A percentile compares a stretch with the other conserved stretches of the same genome.
These are phyloP conservation scores for Drosophila ambigua DNA, from an alignment of 1,140 invertebrate genomes.

Conservation along the genomic window DNA sequence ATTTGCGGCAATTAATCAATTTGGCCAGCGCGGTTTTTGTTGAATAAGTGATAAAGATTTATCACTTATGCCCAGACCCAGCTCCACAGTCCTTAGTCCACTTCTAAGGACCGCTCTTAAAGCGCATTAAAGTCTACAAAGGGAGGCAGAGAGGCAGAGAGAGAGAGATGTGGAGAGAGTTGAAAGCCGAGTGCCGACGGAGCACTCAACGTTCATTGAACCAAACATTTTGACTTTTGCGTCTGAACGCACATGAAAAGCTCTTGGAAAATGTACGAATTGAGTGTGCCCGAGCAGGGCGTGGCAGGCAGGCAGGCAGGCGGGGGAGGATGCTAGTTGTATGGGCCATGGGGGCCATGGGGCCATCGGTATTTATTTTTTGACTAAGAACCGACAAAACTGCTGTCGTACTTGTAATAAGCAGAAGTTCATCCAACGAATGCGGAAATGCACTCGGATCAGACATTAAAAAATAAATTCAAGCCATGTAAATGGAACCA, in stretches of 20 bases:
- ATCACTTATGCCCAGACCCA: conserved; percentile 49
- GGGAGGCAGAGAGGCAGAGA: conserved; percentile 2
- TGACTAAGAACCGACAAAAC: conserved; percentile 38
- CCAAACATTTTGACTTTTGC: conserved; percentile 76
- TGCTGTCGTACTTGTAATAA: conserved; percentile 26
- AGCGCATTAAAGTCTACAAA: conserved; percentile 46
- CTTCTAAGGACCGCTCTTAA: conserved; percentile 18
- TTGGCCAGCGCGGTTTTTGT: conserved; percentile 56
- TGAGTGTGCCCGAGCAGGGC: not conserved
- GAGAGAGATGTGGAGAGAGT: too few relatives aligned
- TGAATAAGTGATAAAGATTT: conserved; percentile 79
- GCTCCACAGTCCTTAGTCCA: not conserved
- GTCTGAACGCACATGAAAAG: conserved; percentile 73
- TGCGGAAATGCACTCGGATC: too few relatives aligned
- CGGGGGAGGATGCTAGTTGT: too few relatives aligned
- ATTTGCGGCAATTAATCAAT: conserved; percentile 80
- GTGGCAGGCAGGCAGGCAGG: too few relatives aligned
- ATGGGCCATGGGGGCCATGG: not conserved
- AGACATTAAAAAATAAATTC: too few relatives aligned
- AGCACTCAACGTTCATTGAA: conserved; percentile 68
- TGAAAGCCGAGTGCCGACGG: too few relatives aligned
- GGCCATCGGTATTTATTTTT: conserved; percentile 23
- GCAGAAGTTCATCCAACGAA: too few relatives aligned
- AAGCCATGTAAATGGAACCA: too few relatives aligned
- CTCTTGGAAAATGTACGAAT: conserved; percentile 47